Evolutionary conservation across 2,888 invertebrate genomes (phyloP).

Genomic region (Mimachlamys varia): DNA sequence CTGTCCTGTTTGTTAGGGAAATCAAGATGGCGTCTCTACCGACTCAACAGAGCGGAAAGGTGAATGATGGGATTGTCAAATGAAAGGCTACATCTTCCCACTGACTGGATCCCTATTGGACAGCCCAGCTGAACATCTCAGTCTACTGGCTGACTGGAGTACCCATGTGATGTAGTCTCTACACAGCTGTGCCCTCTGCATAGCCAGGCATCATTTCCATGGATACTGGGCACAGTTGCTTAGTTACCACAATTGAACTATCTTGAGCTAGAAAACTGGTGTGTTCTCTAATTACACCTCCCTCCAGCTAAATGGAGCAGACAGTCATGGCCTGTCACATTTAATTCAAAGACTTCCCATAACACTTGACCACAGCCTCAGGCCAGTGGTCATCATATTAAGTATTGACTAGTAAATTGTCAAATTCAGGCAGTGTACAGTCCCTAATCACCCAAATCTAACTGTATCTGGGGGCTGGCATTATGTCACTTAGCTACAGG

Average conservation of each 20-base stretch:
- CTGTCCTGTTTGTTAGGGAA: slow-evolving; percentile 45
- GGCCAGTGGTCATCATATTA: slow-evolving; percentile 12
- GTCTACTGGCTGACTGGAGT: slow-evolving; percentile 40
- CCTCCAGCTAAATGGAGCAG: slow-evolving; percentile 19
- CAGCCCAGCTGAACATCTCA: slow-evolving; percentile 37
- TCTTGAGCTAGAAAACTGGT: slow-evolving; percentile 36
- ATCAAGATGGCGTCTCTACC: slow-evolving; percentile 65
- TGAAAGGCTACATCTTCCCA: slow-evolving; percentile 43
- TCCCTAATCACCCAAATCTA: slow-evolving; percentile 12
- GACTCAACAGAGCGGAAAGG: slow-evolving; percentile 63
- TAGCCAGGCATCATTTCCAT: slow-evolving; percentile 69
- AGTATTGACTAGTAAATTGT: slow-evolving; percentile 31
- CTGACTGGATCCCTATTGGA: slow-evolving; percentile 45
- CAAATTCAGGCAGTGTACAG: slow-evolving; percentile 8
- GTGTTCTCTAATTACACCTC: slow-evolving; percentile 36
- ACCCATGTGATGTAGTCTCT: slow-evolving; percentile 49
- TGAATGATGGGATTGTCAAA: slow-evolving; percentile 60
- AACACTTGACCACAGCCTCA: slow-evolving; percentile 25
- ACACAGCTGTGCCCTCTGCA: slow-evolving; percentile 48
- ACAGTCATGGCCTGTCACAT: slow-evolving; percentile 32
- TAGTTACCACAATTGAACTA: slow-evolving; percentile 36
- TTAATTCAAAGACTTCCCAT: slow-evolving; percentile 6
- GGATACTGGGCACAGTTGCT: slow-evolving; percentile 67
- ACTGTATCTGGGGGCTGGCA: background rate
- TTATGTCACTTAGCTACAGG: slow-evolving; percentile 5